Evolutionary conservation across 2,888 invertebrate species (phyloP).

Genomic region (Villa cingulata): DNA sequence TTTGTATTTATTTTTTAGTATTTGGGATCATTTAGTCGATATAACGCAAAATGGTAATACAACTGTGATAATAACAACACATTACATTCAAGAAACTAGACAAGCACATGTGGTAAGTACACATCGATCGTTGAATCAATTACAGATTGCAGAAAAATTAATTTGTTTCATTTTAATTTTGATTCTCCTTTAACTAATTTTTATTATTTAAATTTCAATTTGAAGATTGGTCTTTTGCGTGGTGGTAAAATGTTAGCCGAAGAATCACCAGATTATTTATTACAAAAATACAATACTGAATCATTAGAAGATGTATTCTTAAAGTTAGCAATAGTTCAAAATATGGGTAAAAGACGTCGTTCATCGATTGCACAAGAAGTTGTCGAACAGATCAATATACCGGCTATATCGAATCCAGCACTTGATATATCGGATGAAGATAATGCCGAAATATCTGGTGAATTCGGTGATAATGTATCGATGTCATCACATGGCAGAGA

Average conservation of each 20-base stretch:
- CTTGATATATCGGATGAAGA: conserved; percentile 55
- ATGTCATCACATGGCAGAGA: conserved; percentile 57
- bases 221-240: conserved; percentile 67
- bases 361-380: conserved; percentile 70
- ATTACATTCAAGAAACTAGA: conserved; percentile 76
- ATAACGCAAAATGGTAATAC: conserved; percentile 60
- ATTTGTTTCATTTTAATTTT: no score
- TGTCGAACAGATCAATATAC: conserved; percentile 50
- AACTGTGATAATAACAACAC: conserved; percentile 76
- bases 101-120: conserved; percentile 63
- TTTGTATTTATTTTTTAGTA: conserved; percentile 37
- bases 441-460: conserved; percentile 67
- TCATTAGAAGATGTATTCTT: conserved; percentile 70
- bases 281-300: conserved; percentile 55
- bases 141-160: no score
- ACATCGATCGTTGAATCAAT: not conserved
- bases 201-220: no score
- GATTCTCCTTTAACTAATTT: no score
- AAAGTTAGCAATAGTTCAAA: conserved; percentile 66
- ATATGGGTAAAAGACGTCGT: conserved; percentile 63
- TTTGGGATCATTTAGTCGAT: conserved; percentile 73
- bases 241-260: conserved; percentile 76
- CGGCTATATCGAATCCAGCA: conserved; percentile 50
- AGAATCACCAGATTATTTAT: conserved; percentile 58
- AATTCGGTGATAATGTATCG: conserved; percentile 75